A percentile compares a stretch with the other conserved stretches of the same genome.
These are phyloP conservation scores for Pemphigus obesinymphae DNA, from an alignment of 1,140 invertebrate genomes.

Conservation along the genomic window DNA sequence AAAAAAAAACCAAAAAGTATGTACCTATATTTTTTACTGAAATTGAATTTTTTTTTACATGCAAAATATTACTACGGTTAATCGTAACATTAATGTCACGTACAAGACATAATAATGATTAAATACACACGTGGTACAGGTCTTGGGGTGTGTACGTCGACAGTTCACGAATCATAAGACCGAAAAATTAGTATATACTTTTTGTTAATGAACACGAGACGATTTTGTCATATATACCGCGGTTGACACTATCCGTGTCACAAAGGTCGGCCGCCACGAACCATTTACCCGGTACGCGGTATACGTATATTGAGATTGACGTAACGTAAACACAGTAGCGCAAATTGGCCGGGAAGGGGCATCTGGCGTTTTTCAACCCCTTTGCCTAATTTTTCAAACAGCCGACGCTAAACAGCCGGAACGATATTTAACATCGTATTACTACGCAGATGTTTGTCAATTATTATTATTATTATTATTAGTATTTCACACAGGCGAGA, in stretches of 20 bases:
- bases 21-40: too few relatives aligned
- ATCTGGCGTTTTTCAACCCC: slow-evolving; percentile 29
- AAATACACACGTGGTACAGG: not conserved
- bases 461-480: not conserved
- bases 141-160: not conserved
- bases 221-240: too few relatives aligned
- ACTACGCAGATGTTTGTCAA: not conserved
- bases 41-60: too few relatives aligned
- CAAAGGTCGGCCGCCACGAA: not conserved
- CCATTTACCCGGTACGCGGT: not conserved
- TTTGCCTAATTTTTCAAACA: not conserved
- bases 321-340: slow-evolving; percentile 8
- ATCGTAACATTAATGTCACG: too few relatives aligned
- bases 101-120: too few relatives aligned
- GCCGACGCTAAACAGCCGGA: slow-evolving; percentile 27
- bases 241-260: not conserved
- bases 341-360: not conserved
- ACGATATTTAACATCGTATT: not conserved
- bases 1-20: too few relatives aligned
- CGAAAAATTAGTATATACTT: too few relatives aligned
- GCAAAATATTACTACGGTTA: too few relatives aligned
- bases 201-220: too few relatives aligned
- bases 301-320: not conserved
- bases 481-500: not conserved
- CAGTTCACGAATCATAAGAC: too few relatives aligned